These are phyloP conservation scores for Atlantisia rogersi DNA, from an alignment of 2,113 vertebrate species.

Conservation along the genomic window DNA sequence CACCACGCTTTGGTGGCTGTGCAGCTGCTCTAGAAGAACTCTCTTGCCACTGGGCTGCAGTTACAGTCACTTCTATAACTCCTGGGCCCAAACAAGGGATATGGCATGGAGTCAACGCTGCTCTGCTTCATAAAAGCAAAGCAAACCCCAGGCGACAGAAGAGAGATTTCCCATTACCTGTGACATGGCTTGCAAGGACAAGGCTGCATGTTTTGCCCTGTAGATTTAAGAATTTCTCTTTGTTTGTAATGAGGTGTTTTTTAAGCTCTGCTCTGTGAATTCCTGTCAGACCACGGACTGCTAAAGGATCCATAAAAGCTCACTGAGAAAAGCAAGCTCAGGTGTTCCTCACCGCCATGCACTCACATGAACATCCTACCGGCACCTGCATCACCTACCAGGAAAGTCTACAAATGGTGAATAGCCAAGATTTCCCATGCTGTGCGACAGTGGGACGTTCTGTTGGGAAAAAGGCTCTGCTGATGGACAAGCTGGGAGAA, in stretches of 20 bases:
- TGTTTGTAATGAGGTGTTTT: background rate
- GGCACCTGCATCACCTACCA: background rate
- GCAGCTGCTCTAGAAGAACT: background rate
- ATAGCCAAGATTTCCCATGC: background rate
- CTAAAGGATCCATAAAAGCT: background rate
- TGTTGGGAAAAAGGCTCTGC: background rate
- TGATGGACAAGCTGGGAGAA: background rate
- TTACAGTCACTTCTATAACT: fast-evolving
- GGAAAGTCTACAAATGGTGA: background rate
- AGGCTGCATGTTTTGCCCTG: background rate
- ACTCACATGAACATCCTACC: background rate
- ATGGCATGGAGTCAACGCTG: background rate
- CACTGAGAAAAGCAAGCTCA: background rate
- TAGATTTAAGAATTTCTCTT: background rate
- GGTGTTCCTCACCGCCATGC: background rate
- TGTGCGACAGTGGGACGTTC: background rate
- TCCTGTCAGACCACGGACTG: background rate
- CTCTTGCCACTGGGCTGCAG: background rate
- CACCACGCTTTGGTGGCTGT: background rate
- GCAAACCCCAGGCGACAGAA: background rate
- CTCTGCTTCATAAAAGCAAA: background rate
- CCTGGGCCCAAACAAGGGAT: background rate
- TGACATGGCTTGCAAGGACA: background rate
- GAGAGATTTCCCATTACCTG: background rate
- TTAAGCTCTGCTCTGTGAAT: conserved; percentile 22